Evolutionary conservation across 2,797 vertebrate species (phyloP).

Genomic region (Acanthis flammea): DNA sequence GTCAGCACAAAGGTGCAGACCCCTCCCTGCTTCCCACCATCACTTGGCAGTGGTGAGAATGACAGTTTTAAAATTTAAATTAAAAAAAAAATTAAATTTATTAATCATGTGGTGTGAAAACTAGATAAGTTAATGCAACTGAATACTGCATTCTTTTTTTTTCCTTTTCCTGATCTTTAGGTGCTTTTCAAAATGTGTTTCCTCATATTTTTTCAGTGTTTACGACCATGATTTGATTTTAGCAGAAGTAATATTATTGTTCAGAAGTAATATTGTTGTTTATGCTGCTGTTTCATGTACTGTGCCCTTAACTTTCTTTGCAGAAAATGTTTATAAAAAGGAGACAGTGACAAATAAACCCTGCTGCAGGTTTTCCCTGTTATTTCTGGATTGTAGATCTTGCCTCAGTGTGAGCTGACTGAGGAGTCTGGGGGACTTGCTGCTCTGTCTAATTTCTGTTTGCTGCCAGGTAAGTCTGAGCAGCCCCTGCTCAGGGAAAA

Average conservation of each 20-base stretch:
- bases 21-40: not conserved
- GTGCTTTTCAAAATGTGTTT: not conserved
- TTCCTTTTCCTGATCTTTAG: not conserved
- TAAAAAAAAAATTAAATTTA: not conserved
- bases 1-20: not conserved
- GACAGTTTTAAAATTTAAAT: not conserved
- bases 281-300: not conserved
- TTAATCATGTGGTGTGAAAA: not conserved
- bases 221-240: not conserved
- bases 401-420: not conserved
- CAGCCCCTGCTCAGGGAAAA: conserved; percentile 12
- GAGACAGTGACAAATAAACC: conserved; percentile 8
- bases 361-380: not conserved
- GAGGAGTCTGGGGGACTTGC: not conserved
- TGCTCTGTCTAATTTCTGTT: conserved; percentile 11
- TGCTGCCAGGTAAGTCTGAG: conserved; percentile 12
- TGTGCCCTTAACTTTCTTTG: not conserved
- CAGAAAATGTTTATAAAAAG: not conserved
- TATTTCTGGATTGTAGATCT: not conserved
- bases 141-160: not conserved
- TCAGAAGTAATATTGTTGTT: not conserved
- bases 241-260: not conserved
- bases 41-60: not conserved
- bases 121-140: not conserved
- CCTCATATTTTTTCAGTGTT: not conserved